phyloP scores from a whole-genome alignment of 2,113 vertebrate species.

The Anser cygnoides region DNA sequence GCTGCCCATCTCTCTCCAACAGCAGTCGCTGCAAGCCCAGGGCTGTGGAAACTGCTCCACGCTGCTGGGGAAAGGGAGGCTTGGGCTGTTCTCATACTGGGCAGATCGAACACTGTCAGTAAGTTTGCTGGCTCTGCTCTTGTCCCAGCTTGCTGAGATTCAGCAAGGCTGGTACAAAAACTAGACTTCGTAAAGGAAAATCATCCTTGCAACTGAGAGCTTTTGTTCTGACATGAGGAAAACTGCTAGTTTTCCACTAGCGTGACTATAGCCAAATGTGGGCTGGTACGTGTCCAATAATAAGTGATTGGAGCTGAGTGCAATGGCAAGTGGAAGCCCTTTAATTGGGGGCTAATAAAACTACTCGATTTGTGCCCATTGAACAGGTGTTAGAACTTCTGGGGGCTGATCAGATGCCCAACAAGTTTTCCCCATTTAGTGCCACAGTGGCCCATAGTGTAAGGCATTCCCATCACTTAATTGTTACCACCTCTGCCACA shows the following conservation, averaged over 20 bases:
- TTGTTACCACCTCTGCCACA: neutral
- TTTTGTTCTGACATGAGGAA: neutral
- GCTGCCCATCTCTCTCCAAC: neutral
- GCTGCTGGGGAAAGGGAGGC: neutral
- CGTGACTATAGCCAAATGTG: fast-evolving
- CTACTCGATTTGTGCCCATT: neutral
- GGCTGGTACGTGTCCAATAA: neutral
- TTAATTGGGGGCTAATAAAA: neutral
- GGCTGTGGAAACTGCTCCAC: neutral
- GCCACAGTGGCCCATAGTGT: no score
- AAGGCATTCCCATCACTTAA: neutral
- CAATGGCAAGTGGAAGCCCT: neutral
- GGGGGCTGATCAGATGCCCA: neutral
- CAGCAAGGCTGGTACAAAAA: neutral
- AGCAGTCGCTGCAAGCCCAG: neutral
- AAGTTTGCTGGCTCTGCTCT: neutral
- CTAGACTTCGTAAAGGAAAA: neutral
- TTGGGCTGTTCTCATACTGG: fast-evolving
- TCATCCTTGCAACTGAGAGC: neutral
- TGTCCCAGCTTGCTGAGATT: neutral
- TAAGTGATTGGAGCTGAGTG: fast-evolving
- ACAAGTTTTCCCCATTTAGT: neutral
- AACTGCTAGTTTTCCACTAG: neutral
- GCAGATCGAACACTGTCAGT: fast-evolving
- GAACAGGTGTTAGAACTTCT: neutral